Base-by-base conservation (phyloP, 2,888 invertebrate species). In the Anticlea derivata region DNA sequence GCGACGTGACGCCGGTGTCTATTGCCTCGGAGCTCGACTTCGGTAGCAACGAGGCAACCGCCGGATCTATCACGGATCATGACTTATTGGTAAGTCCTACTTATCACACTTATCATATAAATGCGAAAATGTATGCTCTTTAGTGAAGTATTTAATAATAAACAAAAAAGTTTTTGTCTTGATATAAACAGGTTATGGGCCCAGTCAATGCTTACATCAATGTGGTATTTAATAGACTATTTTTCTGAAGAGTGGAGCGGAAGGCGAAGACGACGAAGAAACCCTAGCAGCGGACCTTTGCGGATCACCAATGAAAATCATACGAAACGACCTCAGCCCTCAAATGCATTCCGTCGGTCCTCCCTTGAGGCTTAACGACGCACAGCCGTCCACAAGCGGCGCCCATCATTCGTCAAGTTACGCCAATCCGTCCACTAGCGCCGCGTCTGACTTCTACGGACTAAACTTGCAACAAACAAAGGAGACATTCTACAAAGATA, bases 1-100 rank as follows among this genome's bases (percentile, higher is more conserved):
- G 93, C 23, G 93, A 93, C 68, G 86, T 93, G 57, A 95, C 95
- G 11, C 95, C 95, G 58, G 93, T 94, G 62, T 94, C 94, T 52
- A 86, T 91, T 50, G 91, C 92, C 60, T 92, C 92, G 20, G 94
- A 94, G 77, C 82, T 91, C 50, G 93, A 93, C 61, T 92, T 93
- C 63, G 93, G 94, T 77, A 93, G 93, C 77, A 93, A 91, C 70
- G 93, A 94, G 73, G 94, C 94, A 47, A 94, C 94, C 44, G 93
- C 93, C 69, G 94, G 94, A 54, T 94, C 94, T 34, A 88, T 88
- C 63, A 91, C 92, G 3, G 93, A 93, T 64, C 92, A 91, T 55
- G 93, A 93, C 61, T 80, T 93, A 24, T 82, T 92, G 72, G 92
- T 93, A 68, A 78, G 64, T 48, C n/a, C n/a, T n/a, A n/a, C n/a